Percentiles rank a stretch among this genome's conserved stretches.
Evolutionary conservation across 2,113 vertebrate genomes (phyloP).

Genomic region (Stegastes partitus): DNA sequence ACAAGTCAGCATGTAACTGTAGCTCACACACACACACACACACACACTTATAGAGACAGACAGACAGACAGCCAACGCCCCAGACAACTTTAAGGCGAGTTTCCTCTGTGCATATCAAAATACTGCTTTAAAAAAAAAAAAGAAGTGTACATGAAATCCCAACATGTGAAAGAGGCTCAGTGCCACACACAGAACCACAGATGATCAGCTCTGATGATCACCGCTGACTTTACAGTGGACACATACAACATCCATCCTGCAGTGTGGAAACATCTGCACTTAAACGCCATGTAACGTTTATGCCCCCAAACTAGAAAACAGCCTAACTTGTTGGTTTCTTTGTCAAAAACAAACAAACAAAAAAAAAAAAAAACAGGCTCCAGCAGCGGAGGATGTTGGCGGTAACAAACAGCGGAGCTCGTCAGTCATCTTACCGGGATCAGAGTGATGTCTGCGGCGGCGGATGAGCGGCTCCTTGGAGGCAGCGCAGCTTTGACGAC

Average conservation of each 20-base stretch:
- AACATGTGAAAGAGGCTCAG: not conserved
- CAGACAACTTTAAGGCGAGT: slow-evolving; percentile 51
- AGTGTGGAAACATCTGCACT: not conserved
- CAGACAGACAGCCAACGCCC: slow-evolving; percentile 74
- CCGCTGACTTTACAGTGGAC: not conserved
- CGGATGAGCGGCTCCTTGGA: slow-evolving; percentile 29
- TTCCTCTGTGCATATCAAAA: slow-evolving; percentile 62
- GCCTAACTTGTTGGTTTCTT: not conserved
- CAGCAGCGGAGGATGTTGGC: too few species aligned
- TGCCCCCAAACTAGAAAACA: not conserved
- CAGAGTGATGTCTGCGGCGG: slow-evolving; percentile 28
- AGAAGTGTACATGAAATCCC: slow-evolving; percentile 11
- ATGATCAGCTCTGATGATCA: not conserved
- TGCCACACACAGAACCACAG: not conserved
- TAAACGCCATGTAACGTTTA: not conserved
- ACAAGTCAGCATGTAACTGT: slow-evolving; percentile 71
- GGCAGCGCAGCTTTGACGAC: slow-evolving; percentile 24
- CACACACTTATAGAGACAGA: slow-evolving; percentile 1
- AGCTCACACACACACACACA: slow-evolving; percentile 45
- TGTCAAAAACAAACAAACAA: not conserved
- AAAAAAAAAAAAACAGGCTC: not conserved
- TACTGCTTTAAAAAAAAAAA: slow-evolving; percentile 24
- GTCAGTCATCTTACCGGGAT: slow-evolving; percentile 45
- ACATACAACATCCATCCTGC: not conserved
- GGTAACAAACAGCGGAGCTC: not conserved